Evolutionary conservation across 2,113 vertebrate species (phyloP).

Genomic region (Neolamprologus fasciatus): DNA sequence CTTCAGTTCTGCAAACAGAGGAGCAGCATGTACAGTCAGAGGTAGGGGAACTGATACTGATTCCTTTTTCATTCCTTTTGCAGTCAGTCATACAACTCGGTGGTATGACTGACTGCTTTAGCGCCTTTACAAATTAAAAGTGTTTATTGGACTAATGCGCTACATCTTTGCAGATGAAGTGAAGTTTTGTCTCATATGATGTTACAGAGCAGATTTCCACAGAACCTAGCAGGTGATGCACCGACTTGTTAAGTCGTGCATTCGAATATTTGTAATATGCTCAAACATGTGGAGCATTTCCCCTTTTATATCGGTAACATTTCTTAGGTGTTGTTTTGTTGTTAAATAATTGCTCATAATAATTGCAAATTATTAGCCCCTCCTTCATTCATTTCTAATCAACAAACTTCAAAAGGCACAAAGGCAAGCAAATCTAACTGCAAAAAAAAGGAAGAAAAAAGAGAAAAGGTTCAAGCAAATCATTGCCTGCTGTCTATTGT

Average conservation of each 20-base stretch:
- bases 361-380: not conserved
- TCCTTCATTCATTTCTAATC: conserved; percentile 9
- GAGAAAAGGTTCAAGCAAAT: conserved; percentile 3
- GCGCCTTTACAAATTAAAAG: not conserved
- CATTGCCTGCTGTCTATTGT: conserved; percentile 5
- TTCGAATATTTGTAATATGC: not conserved
- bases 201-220: not conserved
- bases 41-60: conserved; percentile 27
- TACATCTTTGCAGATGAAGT: not conserved
- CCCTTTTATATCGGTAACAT: not conserved
- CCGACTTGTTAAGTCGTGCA: not conserved
- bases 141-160: not conserved
- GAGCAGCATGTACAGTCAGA: conserved; percentile 53
- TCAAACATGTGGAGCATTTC: not conserved
- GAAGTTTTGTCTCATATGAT: not conserved
- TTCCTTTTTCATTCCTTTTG: not conserved
- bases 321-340: not conserved
- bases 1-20: conserved; percentile 29
- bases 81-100: not conserved
- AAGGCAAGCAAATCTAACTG: not conserved
- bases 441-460: not conserved
- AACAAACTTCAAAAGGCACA: conserved; percentile 21
- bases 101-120: not conserved
- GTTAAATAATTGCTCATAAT: conserved; percentile 8
- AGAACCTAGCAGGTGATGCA: not conserved